Conservation (phyloP, 2,888 invertebrate species). For the Eretmocerus hayati region DNA sequence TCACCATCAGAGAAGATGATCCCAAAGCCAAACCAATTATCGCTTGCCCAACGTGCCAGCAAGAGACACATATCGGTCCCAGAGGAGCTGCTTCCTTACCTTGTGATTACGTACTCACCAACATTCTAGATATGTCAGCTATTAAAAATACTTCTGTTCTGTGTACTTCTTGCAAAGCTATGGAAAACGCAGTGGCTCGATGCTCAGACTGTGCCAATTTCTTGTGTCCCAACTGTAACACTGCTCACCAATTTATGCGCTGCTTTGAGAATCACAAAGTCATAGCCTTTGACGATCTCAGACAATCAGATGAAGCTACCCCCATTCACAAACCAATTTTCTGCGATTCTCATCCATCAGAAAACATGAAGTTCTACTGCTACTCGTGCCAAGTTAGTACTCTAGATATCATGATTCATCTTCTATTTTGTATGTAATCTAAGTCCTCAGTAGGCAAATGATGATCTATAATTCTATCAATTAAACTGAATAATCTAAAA, state of each 20-base stretch:
- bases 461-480: too few relatives aligned
- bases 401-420: too few relatives aligned
- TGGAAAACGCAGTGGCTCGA: constrained; percentile 87
- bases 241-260: constrained; percentile 93
- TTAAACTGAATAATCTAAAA: too few relatives aligned
- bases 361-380: constrained; percentile 83
- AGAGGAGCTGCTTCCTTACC: constrained; percentile 75
- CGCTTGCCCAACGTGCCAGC: constrained; percentile 75
- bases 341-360: constrained; percentile 73
- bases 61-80: constrained; percentile 72
- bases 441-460: too few relatives aligned
- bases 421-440: too few relatives aligned
- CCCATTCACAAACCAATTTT: constrained; percentile 85
- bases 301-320: constrained; percentile 69
- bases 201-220: constrained; percentile 94
- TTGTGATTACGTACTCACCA: constrained; percentile 79
- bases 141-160: constrained; percentile 61
- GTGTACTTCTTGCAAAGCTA: constrained; percentile 93
- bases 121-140: constrained; percentile 75
- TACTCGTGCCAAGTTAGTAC: constrained; percentile 67
- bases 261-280: constrained; percentile 94
- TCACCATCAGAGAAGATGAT: constrained; percentile 62
- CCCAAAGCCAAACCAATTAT: constrained; percentile 60
- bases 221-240: constrained; percentile 87
- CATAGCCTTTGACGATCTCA: constrained; percentile 79